These are phyloP conservation scores for Mythimna impura DNA, from an alignment of 2,888 invertebrate genomes.

Conservation along the genomic window DNA sequence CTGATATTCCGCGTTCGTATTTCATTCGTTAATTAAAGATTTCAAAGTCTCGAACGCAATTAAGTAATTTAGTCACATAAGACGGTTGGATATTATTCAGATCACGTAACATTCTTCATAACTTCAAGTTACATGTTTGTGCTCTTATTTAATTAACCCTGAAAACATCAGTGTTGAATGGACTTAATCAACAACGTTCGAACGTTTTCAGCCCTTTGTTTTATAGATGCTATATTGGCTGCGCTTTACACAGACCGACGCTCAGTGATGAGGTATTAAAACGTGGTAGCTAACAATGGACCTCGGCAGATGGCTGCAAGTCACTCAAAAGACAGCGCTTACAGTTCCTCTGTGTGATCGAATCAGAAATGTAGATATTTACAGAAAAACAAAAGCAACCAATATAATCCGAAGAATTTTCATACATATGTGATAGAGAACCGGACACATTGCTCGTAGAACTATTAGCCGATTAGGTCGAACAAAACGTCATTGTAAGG, in stretches of 20 bases:
- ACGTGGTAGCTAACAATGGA: too few species aligned
- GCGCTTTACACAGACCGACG: background rate
- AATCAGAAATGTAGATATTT: background rate
- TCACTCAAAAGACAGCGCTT: too few species aligned
- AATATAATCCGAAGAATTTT: too few species aligned
- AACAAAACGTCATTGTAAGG: too few species aligned
- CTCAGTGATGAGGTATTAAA: too few species aligned
- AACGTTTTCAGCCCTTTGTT: background rate
- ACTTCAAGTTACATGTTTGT: constrained; percentile 42
- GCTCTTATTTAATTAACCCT: constrained; percentile 54
- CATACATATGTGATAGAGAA: too few species aligned
- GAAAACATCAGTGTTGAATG: constrained; percentile 14
- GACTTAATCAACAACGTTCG: constrained; percentile 11
- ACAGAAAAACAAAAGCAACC: too few species aligned
- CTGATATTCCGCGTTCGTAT: constrained; percentile 67
- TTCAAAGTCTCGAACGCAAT: constrained; percentile 62
- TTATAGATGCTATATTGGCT: background rate
- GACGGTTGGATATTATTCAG: constrained; percentile 37
- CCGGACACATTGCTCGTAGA: too few species aligned
- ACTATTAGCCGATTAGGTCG: too few species aligned
- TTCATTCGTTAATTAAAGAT: constrained; percentile 70
- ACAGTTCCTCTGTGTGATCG: background rate
- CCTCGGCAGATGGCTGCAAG: too few species aligned
- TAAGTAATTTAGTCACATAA: constrained; percentile 67
- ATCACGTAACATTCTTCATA: constrained; percentile 58